Percentiles rank a stretch among this genome's conserved stretches.
Evolutionary conservation across 1,140 invertebrate genomes (phyloP).

Genomic region (Panagrolaimus sp.): DNA sequence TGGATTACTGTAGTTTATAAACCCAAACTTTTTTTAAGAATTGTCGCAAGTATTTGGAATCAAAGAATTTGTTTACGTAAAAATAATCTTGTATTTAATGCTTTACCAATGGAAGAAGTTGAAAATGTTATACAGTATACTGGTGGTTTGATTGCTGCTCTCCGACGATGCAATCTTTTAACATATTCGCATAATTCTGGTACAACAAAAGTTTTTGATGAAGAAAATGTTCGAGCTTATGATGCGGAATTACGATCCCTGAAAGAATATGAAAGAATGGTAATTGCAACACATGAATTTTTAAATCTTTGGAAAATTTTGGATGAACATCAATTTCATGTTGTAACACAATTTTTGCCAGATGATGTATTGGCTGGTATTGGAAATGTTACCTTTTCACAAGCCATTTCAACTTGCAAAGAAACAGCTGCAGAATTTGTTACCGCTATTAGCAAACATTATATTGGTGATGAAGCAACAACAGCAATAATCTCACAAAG

Average conservation of each 20-base stretch:
- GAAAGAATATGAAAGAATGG: slow-evolving; percentile 58
- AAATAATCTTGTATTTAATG: background rate
- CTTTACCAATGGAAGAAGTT: background rate
- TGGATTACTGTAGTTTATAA: background rate
- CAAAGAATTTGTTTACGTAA: background rate
- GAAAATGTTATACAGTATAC: background rate
- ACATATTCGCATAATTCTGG: too few species aligned
- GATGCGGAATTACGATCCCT: background rate
- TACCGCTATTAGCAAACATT: slow-evolving; percentile 64
- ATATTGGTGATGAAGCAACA: slow-evolving; percentile 83
- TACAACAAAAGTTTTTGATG: background rate
- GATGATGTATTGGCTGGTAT: slow-evolving; percentile 61
- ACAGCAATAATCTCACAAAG: slow-evolving; percentile 79
- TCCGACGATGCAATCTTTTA: background rate
- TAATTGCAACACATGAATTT: slow-evolving; percentile 77
- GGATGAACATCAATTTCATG: slow-evolving; percentile 82
- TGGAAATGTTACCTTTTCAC: slow-evolving; percentile 15
- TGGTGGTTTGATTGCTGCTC: background rate
- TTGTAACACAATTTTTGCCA: slow-evolving; percentile 64
- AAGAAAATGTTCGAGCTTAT: background rate
- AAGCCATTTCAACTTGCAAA: slow-evolving; percentile 29
- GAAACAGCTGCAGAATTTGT: slow-evolving; percentile 59
- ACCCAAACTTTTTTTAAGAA: slow-evolving; percentile 29
- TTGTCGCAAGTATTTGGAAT: slow-evolving; percentile 22
- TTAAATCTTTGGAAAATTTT: slow-evolving; percentile 83